Evolutionary conservation across 2,113 vertebrate species (phyloP), one percentile per base, ranked within the genome.

Genomic region (Silurus glanis): DNA sequence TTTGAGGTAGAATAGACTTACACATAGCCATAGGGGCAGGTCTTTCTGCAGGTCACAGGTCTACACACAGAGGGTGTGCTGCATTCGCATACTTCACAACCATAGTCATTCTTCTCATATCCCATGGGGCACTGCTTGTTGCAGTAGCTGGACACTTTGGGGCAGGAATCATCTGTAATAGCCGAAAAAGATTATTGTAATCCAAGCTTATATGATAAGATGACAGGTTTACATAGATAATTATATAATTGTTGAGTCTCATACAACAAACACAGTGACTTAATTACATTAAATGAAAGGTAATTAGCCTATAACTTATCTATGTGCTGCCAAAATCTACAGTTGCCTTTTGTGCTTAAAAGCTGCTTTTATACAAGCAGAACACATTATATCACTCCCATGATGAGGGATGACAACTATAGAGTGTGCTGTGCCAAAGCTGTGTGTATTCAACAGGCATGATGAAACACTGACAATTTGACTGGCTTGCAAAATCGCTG

Each of bases 61-160:
- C 94, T 93, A 80, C 95, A 96, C 87, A 90, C 95, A 76, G 91
- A 16, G 0, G 91, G 93, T 61, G 90, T 75, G 75, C 72, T 91
- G 89, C 95, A 96, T 79, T 95, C 93, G n/a, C 95, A 96, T 87
- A 95, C 92, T 87, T 95, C 92, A n/a, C 95, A 96, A 89, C 94
- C 95, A 82, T 91, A 92, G 62, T 93, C 90, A 37, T 96, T 95
- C 83, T 83, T 93, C 90, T 94, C 90, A 67, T 93, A 95, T 66
- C 95, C 95, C 94, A 87, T 89, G 2, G 94, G 92, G 87, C 95
- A 96, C 71, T 93, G 93, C 83, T 95, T 86, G 56, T 93, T 91
- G 87, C 95, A 96, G 86, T 93, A 93, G 56, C 83, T 91, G 49
- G 85, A 91, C 87, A 96, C 84, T 89, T 94, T 94, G 3, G 95